phyloP scores from a whole-genome alignment of 1,140 invertebrate genomes.

The Saccostrea echinata region DNA sequence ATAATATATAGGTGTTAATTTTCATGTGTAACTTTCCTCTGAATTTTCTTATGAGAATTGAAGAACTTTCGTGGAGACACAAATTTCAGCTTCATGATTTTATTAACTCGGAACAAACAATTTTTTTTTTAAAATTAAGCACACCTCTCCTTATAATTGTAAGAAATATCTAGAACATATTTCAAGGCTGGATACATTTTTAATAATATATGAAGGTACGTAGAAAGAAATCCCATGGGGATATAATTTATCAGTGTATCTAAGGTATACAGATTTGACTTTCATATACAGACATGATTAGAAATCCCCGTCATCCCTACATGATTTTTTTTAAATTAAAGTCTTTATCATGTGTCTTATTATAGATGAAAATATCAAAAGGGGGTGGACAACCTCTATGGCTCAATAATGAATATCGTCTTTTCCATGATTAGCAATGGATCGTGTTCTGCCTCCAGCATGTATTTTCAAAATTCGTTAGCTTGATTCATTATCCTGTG shows the following conservation, averaged over 20 bases:
- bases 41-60: no score
- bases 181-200: background rate
- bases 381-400: background rate
- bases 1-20: no score
- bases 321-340: background rate
- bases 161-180: background rate
- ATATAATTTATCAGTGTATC: constrained; percentile 13
- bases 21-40: no score
- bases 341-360: background rate
- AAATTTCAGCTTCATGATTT: no score
- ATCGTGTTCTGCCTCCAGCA: background rate
- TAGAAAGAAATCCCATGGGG: background rate
- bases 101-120: no score
- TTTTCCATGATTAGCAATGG: background rate
- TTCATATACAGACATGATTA: background rate
- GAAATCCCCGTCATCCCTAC: background rate
- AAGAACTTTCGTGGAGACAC: no score
- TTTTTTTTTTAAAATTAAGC: no score
- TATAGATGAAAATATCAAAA: no score
- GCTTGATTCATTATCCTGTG: background rate
- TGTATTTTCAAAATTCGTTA: background rate
- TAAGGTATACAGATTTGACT: background rate
- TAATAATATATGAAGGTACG: background rate
- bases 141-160: no score
- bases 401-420: background rate